Percentiles rank a stretch among this genome's conserved stretches.
Conservation (phyloP, 2,113 vertebrate species). For the Trachemys scripta region DNA sequence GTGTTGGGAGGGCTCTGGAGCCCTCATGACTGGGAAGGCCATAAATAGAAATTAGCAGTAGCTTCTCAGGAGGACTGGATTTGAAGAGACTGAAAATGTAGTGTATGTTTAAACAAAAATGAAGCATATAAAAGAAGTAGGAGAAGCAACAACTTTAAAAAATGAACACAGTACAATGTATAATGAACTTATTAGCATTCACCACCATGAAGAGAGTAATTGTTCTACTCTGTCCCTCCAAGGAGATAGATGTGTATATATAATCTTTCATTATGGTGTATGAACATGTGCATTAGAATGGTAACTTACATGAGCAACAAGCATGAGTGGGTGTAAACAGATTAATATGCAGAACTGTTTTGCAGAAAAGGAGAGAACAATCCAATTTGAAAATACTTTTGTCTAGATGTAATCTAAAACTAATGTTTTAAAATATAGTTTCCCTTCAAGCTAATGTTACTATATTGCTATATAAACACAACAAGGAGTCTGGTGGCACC, state of each 20-base stretch:
- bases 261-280: neutral
- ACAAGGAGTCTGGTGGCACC: too few species aligned
- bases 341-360: neutral
- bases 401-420: neutral
- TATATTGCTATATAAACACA: neutral
- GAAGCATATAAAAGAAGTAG: neutral
- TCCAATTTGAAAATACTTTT: neutral
- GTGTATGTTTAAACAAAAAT: neutral
- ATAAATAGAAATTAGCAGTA: neutral
- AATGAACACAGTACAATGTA: neutral
- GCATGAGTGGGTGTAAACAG: neutral
- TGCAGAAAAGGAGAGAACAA: neutral
- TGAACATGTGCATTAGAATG: neutral
- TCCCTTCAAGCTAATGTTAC: neutral
- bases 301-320: neutral
- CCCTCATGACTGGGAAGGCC: neutral
- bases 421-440: neutral
- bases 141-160: neutral
- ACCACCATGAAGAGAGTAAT: neutral
- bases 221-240: neutral
- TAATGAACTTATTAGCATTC: neutral
- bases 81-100: neutral
- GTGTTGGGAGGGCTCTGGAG: neutral
- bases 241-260: too few species aligned
- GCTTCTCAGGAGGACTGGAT: neutral